These are phyloP conservation scores for Cerastis leucographa DNA, from an alignment of 2,888 invertebrate species.

Conservation along the genomic window DNA sequence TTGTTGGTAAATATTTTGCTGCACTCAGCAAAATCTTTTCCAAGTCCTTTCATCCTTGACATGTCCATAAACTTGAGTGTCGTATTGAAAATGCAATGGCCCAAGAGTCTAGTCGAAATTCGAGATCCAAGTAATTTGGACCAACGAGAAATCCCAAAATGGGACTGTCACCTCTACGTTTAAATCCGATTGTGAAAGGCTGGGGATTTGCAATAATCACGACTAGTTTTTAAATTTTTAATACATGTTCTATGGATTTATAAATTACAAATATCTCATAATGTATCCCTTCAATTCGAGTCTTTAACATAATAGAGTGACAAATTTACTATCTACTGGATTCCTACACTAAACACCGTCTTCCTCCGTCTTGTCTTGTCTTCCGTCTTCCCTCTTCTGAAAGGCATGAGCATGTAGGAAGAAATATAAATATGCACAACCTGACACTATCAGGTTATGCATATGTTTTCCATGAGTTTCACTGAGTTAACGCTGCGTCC, in stretches of 20 bases:
- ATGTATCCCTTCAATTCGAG: not conserved
- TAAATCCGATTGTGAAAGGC: not conserved
- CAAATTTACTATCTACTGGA: conserved; percentile 12
- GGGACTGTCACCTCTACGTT: not conserved
- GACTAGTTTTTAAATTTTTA: not conserved
- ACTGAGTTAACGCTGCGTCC: too few species aligned
- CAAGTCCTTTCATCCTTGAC: not conserved
- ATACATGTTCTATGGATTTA: not conserved
- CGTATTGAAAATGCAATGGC: not conserved
- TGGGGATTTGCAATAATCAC: not conserved
- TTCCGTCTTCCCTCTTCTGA: too few species aligned
- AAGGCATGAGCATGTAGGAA: too few species aligned
- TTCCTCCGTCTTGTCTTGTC: too few species aligned
- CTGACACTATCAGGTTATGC: too few species aligned
- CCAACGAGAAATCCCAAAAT: not conserved
- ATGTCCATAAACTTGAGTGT: not conserved
- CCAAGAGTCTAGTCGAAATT: not conserved
- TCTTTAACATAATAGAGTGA: conserved; percentile 2
- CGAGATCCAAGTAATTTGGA: not conserved
- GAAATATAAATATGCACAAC: too few species aligned
- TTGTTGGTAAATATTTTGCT: not conserved
- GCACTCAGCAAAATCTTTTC: not conserved
- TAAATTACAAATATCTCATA: not conserved
- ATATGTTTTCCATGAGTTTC: too few species aligned
- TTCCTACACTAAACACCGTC: conserved; percentile 16